Evolutionary conservation across 2,797 vertebrate genomes (phyloP).

Genomic region (Australoheros facetus): DNA sequence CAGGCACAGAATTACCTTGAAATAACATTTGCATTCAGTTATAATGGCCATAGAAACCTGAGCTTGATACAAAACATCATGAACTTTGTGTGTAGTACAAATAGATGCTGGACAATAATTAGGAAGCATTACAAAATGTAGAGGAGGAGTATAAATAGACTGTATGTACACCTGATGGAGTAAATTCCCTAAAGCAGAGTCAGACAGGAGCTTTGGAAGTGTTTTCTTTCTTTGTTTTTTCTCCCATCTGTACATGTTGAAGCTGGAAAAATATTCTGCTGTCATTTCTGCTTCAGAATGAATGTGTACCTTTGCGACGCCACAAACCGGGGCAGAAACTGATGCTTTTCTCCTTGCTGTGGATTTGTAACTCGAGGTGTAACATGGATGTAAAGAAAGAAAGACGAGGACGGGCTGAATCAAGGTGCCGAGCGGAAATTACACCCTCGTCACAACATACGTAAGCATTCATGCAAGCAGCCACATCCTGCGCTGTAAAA

Average conservation of each 20-base stretch:
- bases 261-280: conserved; percentile 19
- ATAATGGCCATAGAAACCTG: conserved; percentile 61
- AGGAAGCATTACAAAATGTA: conserved; percentile 64
- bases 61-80: conserved; percentile 68
- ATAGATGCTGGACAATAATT: conserved; percentile 47
- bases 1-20: conserved; percentile 47
- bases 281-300: conserved; percentile 19
- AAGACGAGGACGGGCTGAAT: conserved; percentile 12
- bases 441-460: conserved; percentile 9
- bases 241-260: background rate
- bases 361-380: conserved; percentile 11
- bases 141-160: conserved; percentile 65
- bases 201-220: conserved; percentile 13
- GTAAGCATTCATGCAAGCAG: conserved; percentile 18
- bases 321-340: background rate
- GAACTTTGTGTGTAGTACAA: conserved; percentile 61
- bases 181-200: conserved; percentile 32
- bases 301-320: conserved; percentile 10
- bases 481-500: conserved; percentile 31
- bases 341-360: background rate
- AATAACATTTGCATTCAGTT: conserved; percentile 46
- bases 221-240: background rate
- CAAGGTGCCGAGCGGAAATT: conserved; percentile 7
- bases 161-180: conserved; percentile 64
- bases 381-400: conserved; percentile 8